These are phyloP conservation scores for Anser brachyrhynchus DNA, from an alignment of 2,113 vertebrate genomes.

Conservation along the genomic window DNA sequence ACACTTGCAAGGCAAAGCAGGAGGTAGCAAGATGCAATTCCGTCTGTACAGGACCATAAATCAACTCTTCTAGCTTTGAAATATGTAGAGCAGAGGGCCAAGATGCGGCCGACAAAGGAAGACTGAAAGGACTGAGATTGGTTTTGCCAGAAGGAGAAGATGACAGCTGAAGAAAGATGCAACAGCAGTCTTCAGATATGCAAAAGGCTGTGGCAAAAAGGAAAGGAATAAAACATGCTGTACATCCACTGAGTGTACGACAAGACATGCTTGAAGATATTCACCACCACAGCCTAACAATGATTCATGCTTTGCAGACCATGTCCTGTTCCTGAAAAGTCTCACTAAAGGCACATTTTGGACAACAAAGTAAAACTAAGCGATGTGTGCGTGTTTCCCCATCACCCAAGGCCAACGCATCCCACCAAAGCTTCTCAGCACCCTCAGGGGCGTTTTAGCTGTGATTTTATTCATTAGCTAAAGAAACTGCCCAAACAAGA, in stretches of 20 bases:
- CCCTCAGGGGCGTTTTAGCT: not conserved
- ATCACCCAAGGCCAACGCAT: not conserved
- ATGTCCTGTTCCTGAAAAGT: not conserved
- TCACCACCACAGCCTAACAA: not conserved
- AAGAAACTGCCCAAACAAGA: not conserved
- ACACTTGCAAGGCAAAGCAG: not conserved
- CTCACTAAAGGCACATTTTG: not conserved
- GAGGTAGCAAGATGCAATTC: not conserved
- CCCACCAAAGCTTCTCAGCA: not conserved
- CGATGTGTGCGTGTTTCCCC: rapidly evolving
- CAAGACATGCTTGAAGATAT: not conserved
- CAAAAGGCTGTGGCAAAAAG: not conserved
- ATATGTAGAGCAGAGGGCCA: not conserved
- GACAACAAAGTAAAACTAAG: not conserved
- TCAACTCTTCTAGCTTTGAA: not conserved
- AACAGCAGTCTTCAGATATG: not conserved
- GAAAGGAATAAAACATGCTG: not conserved
- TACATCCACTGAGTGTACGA: not conserved
- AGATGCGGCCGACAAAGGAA: not conserved
- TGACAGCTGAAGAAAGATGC: not conserved
- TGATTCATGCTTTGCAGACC: not conserved
- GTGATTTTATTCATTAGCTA: not conserved
- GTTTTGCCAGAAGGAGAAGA: slow-evolving; percentile 1
- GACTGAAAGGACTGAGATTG: not conserved
- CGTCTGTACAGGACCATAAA: not conserved